Base-by-base conservation (phyloP, 2,113 vertebrate species). In the Pholis gunnellus region DNA sequence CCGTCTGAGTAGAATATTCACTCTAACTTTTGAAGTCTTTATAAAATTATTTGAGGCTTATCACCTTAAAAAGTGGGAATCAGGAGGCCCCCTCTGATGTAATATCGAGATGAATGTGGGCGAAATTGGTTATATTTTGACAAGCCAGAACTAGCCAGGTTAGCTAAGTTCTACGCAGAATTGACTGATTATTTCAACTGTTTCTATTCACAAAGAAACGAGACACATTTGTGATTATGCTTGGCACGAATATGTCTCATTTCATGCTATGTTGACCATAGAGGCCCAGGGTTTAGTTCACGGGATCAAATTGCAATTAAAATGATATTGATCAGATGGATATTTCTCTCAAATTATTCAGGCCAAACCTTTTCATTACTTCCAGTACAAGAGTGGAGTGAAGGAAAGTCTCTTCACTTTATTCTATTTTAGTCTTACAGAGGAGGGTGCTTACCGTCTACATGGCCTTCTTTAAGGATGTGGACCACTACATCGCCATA, bases 351-450 rank as follows among this genome's bases (percentile, higher is more conserved):
- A 34, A 27, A 20, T 61, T 0, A 1, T 54, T 42, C 46, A 34
- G 34, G 11, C 34, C 17, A 2, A 52, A 22, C 1, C 9, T 77
- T 27, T 67, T 27, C n/a, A 17, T 29, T 25, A 64, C 52, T 52
- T 64, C 22, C 14, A 15, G 18, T 61, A 36, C 10, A 27, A 29
- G 2, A 63, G 18, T 7, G 31, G 11, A 14, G 11, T 15, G 22
- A 63, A 63, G 42, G 36, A 20, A 56, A 61, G 56, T 72, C 29
- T 72, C 22, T 65, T 75, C 52, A 27, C 46, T 70, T 80, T 61
- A 17, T 72, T 63, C 56, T 73, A 74, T 84, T 80, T 80, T 29
- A 66, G 77, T 64, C 5, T 0, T 22, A 79, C 61, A 48, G 76
- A 56, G 27, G 57, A 80, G 36, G 59, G 61, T 8, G 71, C 50